Evolutionary conservation across 2,888 invertebrate species (phyloP), one percentile per base, ranked within the genome.

Genomic region (Sesia bembeciformis): DNA sequence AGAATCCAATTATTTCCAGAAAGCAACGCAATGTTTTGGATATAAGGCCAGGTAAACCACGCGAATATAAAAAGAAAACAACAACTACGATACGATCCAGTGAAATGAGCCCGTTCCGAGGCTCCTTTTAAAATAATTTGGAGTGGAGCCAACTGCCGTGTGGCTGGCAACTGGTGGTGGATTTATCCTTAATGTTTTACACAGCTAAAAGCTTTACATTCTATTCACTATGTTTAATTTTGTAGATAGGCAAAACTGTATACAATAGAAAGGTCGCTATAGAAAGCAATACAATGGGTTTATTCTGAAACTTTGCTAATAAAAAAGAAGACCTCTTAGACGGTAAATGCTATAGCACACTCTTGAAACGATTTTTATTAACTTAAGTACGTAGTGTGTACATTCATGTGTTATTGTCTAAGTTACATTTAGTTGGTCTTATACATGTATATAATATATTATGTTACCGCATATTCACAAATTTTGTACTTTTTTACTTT

Each of bases 51-150:
- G 23, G 23, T 23, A 23, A 23, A 23, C 23, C 23, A 1, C 23
- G 2, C 23, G 23, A 8, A 8, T 7, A 62, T 64, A 64, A 68
- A 66, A 62, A 67, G 64, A 63, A 64, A 58, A 58, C 62, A 63
- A 66, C 66, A 66, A 74, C 68, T 68, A 70, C 67, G 61, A 64
- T 66, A 70, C 74, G 74, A 76, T 76, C 72, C 70, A 66, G 66
- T 68, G 62, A 72, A 84, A 83, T 78, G 74, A 76, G 75, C 69
- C 70, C 68, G 72, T 78, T 79, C 71, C 69, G 68, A 63, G 70
- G 75, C 80, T 84, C 78, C 78, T 85, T 85, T 84, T 73, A 79
- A 85, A 86, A 86, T 86, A 83, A 86, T 85, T 85, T 87, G 87
- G 87, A 76, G 56, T 58, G 55, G 57, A 54, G 84, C 87, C 88